phyloP scores from a whole-genome alignment of 2,888 invertebrate species.

The Nymphalis c-album region DNA sequence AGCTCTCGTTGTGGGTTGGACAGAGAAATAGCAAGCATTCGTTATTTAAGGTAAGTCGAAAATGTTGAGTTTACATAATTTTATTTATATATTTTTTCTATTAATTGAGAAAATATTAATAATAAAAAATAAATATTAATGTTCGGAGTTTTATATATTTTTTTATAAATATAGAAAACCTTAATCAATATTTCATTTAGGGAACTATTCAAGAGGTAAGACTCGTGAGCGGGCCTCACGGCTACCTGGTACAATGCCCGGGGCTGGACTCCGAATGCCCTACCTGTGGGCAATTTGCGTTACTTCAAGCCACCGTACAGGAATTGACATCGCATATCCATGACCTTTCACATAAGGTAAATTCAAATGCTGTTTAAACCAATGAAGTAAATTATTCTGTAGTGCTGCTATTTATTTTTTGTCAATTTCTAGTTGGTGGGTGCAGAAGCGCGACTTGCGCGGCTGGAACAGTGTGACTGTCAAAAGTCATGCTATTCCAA shows the following conservation, averaged over 20 bases:
- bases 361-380: constrained; percentile 15
- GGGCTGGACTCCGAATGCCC: constrained; percentile 93
- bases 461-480: constrained; percentile 94
- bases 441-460: constrained; percentile 88
- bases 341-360: constrained; percentile 92
- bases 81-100: not conserved
- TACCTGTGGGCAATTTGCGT: constrained; percentile 93
- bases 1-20: constrained; percentile 91
- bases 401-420: not conserved
- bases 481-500: constrained; percentile 92
- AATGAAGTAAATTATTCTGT: not conserved
- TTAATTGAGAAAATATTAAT: too few relatives aligned
- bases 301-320: constrained; percentile 90
- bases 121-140: too few relatives aligned
- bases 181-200: constrained; percentile 70
- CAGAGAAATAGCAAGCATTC: constrained; percentile 93
- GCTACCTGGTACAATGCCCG: constrained; percentile 93
- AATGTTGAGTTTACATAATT: not conserved
- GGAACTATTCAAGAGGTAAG: constrained; percentile 93
- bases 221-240: constrained; percentile 91
- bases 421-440: constrained; percentile 85
- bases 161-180: not conserved
- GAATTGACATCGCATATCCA: constrained; percentile 90
- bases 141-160: too few relatives aligned
- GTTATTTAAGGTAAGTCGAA: constrained; percentile 88